Base-by-base conservation (phyloP, 2,797 vertebrate species). In the Pampus argenteus region DNA sequence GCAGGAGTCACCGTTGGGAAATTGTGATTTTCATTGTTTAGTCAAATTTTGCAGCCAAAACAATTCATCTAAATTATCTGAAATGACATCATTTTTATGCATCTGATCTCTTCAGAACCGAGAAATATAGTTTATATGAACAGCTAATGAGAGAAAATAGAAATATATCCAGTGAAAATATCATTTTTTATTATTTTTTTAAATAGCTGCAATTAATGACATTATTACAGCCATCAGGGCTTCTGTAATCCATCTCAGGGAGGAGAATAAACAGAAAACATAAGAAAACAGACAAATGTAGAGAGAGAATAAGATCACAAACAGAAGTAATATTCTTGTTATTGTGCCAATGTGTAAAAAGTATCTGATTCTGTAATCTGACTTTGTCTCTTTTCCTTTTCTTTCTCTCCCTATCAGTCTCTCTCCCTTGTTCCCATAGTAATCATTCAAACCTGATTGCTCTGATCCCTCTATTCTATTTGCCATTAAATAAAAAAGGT, bases 381-480 rank as follows among this genome's bases (percentile, higher is more conserved):
- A 80, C 85, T 87, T 62, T 66, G 67, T 68, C 71, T 78, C 73
- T 18, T 61, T 61, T 72, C 50, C 34, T 68, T 78, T 62, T 51
- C 58, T 74, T 51, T 65, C 81, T 60, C 74, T 75, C 54, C 59
- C 62, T 52, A 71, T 82, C 80, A 73, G 51, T 72, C 42, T 47
- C 67, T 56, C 80, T 90, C 89, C 88, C 86, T 78, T 13, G 81
- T 59, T 89, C 87, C 92, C 90, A 86, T 77, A 89, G 91, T 92
- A 91, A 93, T 91, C 91, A 93, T 88, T 88, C 85, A 61, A 86
- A 86, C 82, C 83, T 91, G 88, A 93, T 92, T 90, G 84, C 90
- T 86, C 87, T 88, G 91, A 91, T 91, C 88, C 89, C 76, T 86
- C 84, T 45, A 82, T 92, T 93, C 88, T 90, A 89, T 90, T 91